A percentile compares a stretch with the other conserved stretches of the same genome.
Conservation (phyloP, 1,140 invertebrate genomes). For the Potamilus streckersoni region DNA sequence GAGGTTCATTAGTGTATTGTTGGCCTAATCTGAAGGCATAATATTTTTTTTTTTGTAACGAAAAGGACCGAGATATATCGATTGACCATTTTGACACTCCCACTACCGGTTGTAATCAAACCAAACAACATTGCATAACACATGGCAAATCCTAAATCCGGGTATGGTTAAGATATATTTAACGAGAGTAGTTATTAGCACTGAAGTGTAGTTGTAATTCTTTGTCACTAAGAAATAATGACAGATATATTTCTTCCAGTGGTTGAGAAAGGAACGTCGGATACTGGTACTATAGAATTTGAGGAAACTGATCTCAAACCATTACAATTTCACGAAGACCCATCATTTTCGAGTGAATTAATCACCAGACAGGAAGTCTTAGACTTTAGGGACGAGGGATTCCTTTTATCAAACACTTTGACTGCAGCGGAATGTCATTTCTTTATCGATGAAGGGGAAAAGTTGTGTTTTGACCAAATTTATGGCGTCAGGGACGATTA, state of each 20-base stretch:
- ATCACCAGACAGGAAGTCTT: constrained; percentile 39
- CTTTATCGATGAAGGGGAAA: constrained; percentile 48
- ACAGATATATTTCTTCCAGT: constrained; percentile 31
- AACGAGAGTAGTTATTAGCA: no score
- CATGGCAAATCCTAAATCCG: no score
- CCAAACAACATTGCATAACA: no score
- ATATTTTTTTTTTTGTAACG: no score
- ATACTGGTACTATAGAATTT: constrained; percentile 35
- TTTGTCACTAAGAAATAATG: constrained; percentile 3
- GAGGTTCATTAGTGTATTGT: no score
- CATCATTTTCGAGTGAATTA: neutral
- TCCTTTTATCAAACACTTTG: constrained; percentile 47
- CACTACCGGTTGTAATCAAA: no score
- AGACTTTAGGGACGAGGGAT: constrained; percentile 56
- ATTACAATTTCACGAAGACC: constrained; percentile 10
- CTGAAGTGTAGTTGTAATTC: no score
- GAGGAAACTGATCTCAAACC: constrained; percentile 18
- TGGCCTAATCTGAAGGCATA: no score
- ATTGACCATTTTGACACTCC: no score
- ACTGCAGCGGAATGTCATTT: constrained; percentile 39
- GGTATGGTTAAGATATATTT: no score
- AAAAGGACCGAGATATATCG: no score
- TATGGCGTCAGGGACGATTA: constrained; percentile 40
- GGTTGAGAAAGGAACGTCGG: constrained; percentile 35
- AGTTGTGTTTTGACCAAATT: constrained; percentile 45